Conservation (phyloP, 2,113 vertebrate species). For the Rattus rattus region DNA sequence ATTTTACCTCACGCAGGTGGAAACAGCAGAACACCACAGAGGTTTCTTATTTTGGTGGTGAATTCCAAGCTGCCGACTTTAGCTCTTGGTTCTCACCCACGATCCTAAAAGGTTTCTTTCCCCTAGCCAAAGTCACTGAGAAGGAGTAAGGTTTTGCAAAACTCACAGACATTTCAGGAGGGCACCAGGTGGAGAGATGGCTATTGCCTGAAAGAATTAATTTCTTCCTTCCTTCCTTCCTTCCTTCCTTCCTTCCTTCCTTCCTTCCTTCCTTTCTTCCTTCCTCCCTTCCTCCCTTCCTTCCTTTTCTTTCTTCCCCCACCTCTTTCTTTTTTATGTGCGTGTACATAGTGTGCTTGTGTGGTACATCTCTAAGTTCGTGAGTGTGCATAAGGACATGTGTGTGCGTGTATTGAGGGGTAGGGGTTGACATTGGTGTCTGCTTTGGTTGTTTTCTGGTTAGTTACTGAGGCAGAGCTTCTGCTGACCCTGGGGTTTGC, state of each 20-base stretch:
- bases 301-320: too few relatives aligned
- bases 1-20: background rate
- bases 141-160: background rate
- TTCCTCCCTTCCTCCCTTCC: too few relatives aligned
- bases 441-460: background rate
- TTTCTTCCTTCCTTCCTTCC: too few relatives aligned
- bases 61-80: background rate
- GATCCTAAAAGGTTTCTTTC: too few relatives aligned
- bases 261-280: fast-evolving
- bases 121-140: background rate
- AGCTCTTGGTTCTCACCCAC: background rate
- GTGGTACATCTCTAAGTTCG: background rate
- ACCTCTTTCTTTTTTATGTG: too few relatives aligned
- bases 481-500: background rate
- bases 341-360: too few relatives aligned
- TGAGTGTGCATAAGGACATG: background rate
- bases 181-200: background rate
- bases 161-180: background rate
- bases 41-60: background rate
- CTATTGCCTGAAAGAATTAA: background rate
- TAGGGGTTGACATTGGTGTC: too few relatives aligned
- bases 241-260: too few relatives aligned
- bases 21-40: background rate
- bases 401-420: background rate
- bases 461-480: background rate